Base-by-base conservation (phyloP, 2,888 invertebrate genomes). In the Xylota segnis region DNA sequence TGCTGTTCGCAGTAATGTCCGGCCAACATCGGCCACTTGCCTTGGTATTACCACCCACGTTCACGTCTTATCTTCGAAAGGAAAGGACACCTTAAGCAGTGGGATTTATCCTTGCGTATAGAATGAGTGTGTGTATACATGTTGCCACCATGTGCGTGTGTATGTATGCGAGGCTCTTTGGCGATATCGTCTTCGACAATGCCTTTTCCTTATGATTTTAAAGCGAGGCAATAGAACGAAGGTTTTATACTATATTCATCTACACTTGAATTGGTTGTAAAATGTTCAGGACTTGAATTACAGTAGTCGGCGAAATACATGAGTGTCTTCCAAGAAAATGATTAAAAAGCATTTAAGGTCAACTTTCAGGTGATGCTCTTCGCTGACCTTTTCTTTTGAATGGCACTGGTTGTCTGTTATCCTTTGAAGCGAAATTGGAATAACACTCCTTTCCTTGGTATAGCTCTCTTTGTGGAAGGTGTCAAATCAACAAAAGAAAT, bases 1-100 rank as follows among this genome's bases (percentile, higher is more conserved):
- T 52, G 65, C 56, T 82, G 72, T 86, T 77, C 66, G 71, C 82
- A 82, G 72, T 72, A 61, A 82, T 82, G 82, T 72, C 72, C 59
- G 70, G 75, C 54, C 68, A 70, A 79, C 68, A n/a, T 32, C 43
- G 54, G 50, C 54, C 61, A 68, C 71, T 76, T 86, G 61, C 58
- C 61, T 50, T 34, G 50, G 81, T 18, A 75, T 71, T 76, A 76
- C 88, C 88, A 87, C 88, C 82, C 87, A 87, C 88, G 87, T 88
- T 78, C 76, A 88, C 88, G 83, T 88, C 88, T 88, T 88, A 88
- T 88, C 88, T 84, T 87, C 50, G 66, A 87, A 87, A 87, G 59
- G 82, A 79, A 87, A 87, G 88, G 87, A 88, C 87, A 88, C 88
- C 88, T 88, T 88, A 87, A 88, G 88, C 88, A 88, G 61, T 70